Conservation (phyloP, 2,797 vertebrate species). For the Buceros bicornis region DNA sequence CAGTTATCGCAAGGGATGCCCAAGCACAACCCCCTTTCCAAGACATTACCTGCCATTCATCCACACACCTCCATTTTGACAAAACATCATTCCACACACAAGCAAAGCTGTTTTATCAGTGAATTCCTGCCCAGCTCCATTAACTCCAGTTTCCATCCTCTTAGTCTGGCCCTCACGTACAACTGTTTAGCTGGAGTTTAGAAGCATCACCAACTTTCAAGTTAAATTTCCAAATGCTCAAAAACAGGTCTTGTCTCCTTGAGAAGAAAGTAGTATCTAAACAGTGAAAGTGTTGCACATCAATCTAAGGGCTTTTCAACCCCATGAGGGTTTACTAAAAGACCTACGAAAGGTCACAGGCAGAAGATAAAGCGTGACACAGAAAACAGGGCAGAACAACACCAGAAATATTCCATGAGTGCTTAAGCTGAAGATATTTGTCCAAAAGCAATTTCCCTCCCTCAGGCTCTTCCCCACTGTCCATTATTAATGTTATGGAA, state of each 20-base stretch:
- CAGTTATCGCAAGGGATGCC: background rate
- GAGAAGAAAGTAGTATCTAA: background rate
- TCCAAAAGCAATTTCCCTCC: background rate
- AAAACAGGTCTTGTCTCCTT: background rate
- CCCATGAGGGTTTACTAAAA: background rate
- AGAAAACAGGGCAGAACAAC: background rate
- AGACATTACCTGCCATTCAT: background rate
- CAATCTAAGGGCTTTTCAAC: background rate
- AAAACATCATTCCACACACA: background rate
- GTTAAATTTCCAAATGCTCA: background rate
- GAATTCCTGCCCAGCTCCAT: background rate
- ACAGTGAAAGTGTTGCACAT: background rate
- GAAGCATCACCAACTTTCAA: background rate
- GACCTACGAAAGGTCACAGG: background rate
- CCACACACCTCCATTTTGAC: background rate
- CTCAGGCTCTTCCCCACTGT: background rate
- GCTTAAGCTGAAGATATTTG: background rate
- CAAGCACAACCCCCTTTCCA: background rate
- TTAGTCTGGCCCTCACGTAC: background rate
- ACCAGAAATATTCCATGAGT: rapidly evolving
- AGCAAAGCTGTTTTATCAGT: background rate
- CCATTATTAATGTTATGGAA: background rate
- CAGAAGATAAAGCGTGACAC: background rate
- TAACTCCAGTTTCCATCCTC: background rate
- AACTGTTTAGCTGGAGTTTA: background rate